Base-by-base conservation (phyloP, 2,113 vertebrate genomes). In the Etheostoma spectabile region DNA sequence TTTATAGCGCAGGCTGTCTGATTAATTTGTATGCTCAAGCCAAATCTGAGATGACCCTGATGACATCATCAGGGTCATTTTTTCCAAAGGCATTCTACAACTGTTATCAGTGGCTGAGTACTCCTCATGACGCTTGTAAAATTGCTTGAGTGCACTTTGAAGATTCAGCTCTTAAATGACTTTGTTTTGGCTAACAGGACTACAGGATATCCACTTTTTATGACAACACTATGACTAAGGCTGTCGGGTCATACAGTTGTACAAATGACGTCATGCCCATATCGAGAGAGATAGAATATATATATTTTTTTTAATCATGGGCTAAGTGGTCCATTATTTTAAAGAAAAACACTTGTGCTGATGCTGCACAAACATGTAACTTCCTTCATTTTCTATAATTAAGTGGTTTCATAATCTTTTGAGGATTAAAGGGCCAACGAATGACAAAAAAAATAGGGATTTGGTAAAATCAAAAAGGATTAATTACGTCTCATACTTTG, bases 401-500 rank as follows among this genome's bases (percentile, higher is more conserved):
- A 89, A 87, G 66, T 10, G 12, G 60, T 73, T 86, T 88, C 45
- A 79, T 91, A 93, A 93, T 92, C 74, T 88, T 82, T 82, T 2
- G 8, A 63, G 90, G 88, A 91, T 91, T 93, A 92, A 88, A 79
- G 89, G 79, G 66, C 73, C 77, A 90, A 85, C 76, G 93, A 84
- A 92, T 90, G 85, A 91, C 86, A 77, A 72, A 89, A 86, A 86
- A 93, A 91, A 86, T 82, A 86, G 68, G 81, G 82, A 91, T 93
- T 94, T 89, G 80, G 84, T 73, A n/a, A 93, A 93, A 92, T 86
- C 62, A 85, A 85, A 86, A 91, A 89, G 86, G 89, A 91, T 92
- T 91, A 93, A 93, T 94, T 91, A 89, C 91, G 90, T 88, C 88
- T 90, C 83, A 90, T 83, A 83, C 86, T 84, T 83, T 86, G 84